Evolutionary conservation across 2,113 vertebrate genomes (phyloP).

Genomic region (Zosterops lateralis): DNA sequence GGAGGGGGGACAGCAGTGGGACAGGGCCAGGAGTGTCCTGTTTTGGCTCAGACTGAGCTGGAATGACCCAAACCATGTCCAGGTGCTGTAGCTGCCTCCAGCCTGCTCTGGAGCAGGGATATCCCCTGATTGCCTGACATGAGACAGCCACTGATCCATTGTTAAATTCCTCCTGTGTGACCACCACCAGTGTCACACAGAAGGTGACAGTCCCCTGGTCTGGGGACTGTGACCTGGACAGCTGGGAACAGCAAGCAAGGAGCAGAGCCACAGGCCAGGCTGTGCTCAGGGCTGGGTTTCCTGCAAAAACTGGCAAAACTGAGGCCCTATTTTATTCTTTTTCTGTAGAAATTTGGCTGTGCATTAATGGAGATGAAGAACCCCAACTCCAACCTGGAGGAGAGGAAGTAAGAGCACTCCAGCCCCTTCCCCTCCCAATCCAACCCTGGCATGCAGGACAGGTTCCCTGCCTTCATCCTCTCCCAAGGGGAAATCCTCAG

Average conservation of each 20-base stretch:
- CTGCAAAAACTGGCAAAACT: not conserved
- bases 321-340: not conserved
- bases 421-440: not conserved
- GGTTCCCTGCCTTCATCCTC: not conserved
- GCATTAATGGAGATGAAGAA: constrained; percentile 97
- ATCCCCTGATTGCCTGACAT: not conserved
- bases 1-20: no score
- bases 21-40: fast-evolving
- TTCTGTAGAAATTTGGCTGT: constrained; percentile 88
- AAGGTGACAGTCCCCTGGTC: not conserved
- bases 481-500: not conserved
- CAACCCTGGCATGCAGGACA: not conserved
- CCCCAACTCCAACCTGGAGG: constrained; percentile 88
- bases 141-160: not conserved
- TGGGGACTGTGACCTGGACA: not conserved
- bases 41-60: not conserved
- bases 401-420: constrained; percentile 85
- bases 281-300: not conserved
- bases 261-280: not conserved
- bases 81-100: not conserved
- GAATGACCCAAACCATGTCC: not conserved
- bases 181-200: not conserved
- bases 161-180: not conserved
- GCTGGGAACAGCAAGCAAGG: not conserved
- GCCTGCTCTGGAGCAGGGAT: not conserved